phyloP scores from a whole-genome alignment of 2,797 vertebrate species.

The Xenopus petersii region DNA sequence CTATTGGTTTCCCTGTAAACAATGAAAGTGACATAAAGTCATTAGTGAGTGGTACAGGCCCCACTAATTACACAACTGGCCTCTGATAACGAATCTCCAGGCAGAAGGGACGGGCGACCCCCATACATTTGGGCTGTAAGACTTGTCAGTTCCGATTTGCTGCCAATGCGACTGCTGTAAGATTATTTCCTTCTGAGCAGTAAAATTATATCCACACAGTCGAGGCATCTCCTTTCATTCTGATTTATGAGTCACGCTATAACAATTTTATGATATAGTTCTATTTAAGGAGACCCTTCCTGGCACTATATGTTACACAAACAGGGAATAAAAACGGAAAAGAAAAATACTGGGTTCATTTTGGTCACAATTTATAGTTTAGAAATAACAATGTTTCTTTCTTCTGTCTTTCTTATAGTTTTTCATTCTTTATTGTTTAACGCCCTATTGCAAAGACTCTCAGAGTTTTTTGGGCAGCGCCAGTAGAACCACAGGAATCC shows the following conservation, averaged over 20 bases:
- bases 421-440: too few species aligned
- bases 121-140: constrained; percentile 16
- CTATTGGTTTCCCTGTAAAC: too few species aligned
- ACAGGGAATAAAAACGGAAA: background rate
- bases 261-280: constrained; percentile 32
- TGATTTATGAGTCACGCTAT: background rate
- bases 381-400: too few species aligned
- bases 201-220: constrained; percentile 48
- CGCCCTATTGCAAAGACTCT: too few species aligned
- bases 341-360: background rate
- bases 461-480: too few species aligned
- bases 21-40: constrained; percentile 8
- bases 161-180: constrained; percentile 33
- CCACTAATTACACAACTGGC: background rate
- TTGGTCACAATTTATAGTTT: background rate
- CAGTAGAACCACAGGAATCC: too few species aligned
- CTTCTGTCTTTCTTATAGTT: too few species aligned
- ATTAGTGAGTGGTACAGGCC: background rate
- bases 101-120: constrained; percentile 16
- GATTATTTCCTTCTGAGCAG: constrained; percentile 39
- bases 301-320: background rate
- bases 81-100: constrained; percentile 23
- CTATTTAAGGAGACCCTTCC: background rate
- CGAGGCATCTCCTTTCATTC: constrained; percentile 41
- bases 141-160: constrained; percentile 27